Conservation (phyloP, 2,113 vertebrate genomes). For the Dunckerocampus dactyliophorus region DNA sequence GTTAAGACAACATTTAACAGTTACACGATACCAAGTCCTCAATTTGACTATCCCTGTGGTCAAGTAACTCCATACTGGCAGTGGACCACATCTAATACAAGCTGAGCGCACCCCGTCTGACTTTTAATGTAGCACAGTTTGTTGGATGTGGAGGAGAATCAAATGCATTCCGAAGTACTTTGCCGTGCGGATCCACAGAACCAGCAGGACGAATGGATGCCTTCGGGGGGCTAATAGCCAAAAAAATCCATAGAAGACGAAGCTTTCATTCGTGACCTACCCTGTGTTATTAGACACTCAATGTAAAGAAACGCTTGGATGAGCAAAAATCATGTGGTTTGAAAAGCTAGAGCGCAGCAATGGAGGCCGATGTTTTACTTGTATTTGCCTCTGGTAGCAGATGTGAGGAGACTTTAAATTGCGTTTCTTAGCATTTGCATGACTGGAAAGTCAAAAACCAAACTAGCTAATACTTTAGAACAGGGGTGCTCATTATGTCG, state of each 20-base stretch:
- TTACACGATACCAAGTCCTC: slow-evolving; percentile 1
- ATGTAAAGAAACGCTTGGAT: not conserved
- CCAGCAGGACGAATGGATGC: not conserved
- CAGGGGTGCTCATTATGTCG: too few relatives aligned
- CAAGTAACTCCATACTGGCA: slow-evolving; percentile 2
- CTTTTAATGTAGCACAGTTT: not conserved
- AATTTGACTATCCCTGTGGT: slow-evolving; percentile 5
- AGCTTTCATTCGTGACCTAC: not conserved
- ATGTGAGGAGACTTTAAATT: too few relatives aligned
- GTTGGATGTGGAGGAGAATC: not conserved
- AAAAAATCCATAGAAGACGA: not conserved
- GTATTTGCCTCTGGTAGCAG: too few relatives aligned
- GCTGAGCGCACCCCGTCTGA: not conserved
- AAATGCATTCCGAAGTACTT: slow-evolving; percentile 1
- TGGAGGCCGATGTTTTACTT: too few relatives aligned
- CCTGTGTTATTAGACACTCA: not conserved
- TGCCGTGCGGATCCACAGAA: not conserved
- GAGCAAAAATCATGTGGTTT: not conserved
- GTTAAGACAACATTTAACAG: slow-evolving; percentile 6
- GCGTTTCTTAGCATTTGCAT: too few relatives aligned
- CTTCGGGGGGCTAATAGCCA: not conserved
- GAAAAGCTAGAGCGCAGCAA: not conserved
- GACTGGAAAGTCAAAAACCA: too few relatives aligned
- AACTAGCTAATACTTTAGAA: too few relatives aligned
- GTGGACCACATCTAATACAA: not conserved